Base-by-base conservation (phyloP, 2,797 vertebrate genomes). In the Acrossocheilus wenchowensis region DNA sequence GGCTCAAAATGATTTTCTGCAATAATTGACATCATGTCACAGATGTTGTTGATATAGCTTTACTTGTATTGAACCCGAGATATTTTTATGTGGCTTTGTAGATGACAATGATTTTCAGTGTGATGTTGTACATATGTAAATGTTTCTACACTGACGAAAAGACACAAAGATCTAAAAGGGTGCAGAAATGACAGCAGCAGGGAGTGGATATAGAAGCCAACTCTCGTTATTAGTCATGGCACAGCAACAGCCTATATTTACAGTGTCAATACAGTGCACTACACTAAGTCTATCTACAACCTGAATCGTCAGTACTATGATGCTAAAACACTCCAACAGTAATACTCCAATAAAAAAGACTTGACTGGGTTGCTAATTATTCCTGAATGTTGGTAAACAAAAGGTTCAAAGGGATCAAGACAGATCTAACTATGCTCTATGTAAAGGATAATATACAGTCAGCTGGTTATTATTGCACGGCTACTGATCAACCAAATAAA, bases 61-160 rank as follows among this genome's bases (percentile, higher is more conserved):
- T 48, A 48, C 43, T 50, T 26, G 4, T 64, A 45, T 15, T 60
- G 39, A 79, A 64, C n/a, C 50, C 2, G 1, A 19, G 41, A n/a
- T n/a, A 3, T 82, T 82, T 71, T 72, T 39, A 71, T 57, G 48
- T n/a, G 36, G 64, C 17, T 82, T 34, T 66, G 43, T 48, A 50
- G 30, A 50, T 3, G 30, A 39, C 30, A 68, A 15, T 17, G 36
- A 82, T 41, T 57, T 15, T 72, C 68, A 72, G 68, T 30, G 81
- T 43, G 36, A 82, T 57, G 66, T 54, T 72, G 36, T 23, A 72
- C 30, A 60, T 82, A 72, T 30, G 68, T 43, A 45, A 75, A 64
- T 52, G 39, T 66, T 50, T 66, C 4, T 66, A 75, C 4, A 64
- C 60, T 50, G 57, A 66, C 52, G 81, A 60, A 60, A 73, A 82